Evolutionary conservation across 2,888 invertebrate species (phyloP), one percentile per base, ranked within the genome.

Genomic region (Sphaerophoria taeniata): DNA sequence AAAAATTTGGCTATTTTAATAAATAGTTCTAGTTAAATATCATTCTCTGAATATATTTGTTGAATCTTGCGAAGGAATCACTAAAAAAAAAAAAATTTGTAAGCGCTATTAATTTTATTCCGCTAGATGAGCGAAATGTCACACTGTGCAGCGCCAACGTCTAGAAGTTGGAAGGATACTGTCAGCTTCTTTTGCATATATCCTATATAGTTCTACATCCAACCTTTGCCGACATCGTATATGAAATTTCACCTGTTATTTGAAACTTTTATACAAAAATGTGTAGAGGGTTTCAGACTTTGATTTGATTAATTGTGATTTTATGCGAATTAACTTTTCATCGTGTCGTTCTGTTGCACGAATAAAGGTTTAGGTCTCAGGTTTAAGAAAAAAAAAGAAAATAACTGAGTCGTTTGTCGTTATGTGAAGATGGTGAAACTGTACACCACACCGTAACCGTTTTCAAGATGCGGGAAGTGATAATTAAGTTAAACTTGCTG

Each of bases 221-320:
- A 36, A 67, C 4, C 65, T 6, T 24, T 51, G 51, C 51, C 65
- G 11, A 51, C 65, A 53, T 31, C 39, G 39, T 53, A 72, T 71
- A 74, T 71, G 74, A 47, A 65, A 80, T 72, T 80, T 75, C 74
- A 84, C 75, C 80, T 84, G 75, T 76, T 70, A 84, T 79, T 79
- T 65, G 78, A 84, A 67, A 75, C 74, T 55, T 70, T 55, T 24
- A 43, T 51, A 49, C 12, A 36, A 16, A 58, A 60, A 34, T n/a
- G 60, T 63, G 55, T 56, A 39, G 43, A 6, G n/a, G 14, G 34
- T 34, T 14, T 53, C 49, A 56, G 70, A 80, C 80, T 76, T 72
- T 84, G 84, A 80, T 84, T 84, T 84, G 84, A 84, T 84, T 84
- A 84, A 84, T 84, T 84, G 80, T 84, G 84, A 84, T 84, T 84